Evolutionary conservation across 2,797 vertebrate species (phyloP).

Genomic region (Amphiprion clarkii): DNA sequence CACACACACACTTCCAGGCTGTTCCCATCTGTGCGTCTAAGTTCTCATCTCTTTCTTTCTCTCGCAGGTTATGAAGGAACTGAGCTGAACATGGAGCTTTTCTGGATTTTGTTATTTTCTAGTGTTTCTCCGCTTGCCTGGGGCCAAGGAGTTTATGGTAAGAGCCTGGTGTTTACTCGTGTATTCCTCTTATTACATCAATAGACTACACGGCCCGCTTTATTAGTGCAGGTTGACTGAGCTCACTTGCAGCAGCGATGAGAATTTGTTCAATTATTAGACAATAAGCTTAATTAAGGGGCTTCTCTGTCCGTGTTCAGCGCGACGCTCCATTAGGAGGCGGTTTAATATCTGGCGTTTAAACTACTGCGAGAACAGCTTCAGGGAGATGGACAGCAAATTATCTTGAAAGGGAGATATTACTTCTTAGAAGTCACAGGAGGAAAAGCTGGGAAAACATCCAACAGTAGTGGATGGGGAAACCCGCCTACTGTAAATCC

Average conservation of each 20-base stretch:
- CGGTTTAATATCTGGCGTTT: constrained; percentile 52
- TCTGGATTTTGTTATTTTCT: constrained; percentile 89
- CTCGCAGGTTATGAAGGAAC: constrained; percentile 85
- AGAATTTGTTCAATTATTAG: constrained; percentile 60
- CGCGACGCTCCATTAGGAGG: constrained; percentile 32
- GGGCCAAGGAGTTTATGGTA: constrained; percentile 89
- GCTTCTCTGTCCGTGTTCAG: constrained; percentile 25
- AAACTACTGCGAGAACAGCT: constrained; percentile 52
- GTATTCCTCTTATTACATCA: constrained; percentile 23
- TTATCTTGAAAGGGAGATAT: constrained; percentile 65
- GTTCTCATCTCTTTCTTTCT: constrained; percentile 1
- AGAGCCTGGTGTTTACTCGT: constrained; percentile 55
- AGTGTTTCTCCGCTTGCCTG: constrained; percentile 75
- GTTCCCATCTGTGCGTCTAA: not conserved
- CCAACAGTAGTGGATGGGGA: constrained; percentile 43
- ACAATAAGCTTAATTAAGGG: constrained; percentile 55
- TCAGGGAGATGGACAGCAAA: constrained; percentile 63
- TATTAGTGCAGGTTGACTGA: constrained; percentile 43
- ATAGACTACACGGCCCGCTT: not conserved
- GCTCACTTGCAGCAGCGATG: constrained; percentile 5
- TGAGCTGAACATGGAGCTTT: constrained; percentile 88
- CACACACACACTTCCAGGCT: constrained; percentile 6
- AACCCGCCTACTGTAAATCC: constrained; percentile 53
- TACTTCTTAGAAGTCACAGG: constrained; percentile 52
- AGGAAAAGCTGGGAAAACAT: constrained; percentile 59